phyloP scores from a whole-genome alignment of 2,797 vertebrate species.

The Geotrypetes seraphini region DNA sequence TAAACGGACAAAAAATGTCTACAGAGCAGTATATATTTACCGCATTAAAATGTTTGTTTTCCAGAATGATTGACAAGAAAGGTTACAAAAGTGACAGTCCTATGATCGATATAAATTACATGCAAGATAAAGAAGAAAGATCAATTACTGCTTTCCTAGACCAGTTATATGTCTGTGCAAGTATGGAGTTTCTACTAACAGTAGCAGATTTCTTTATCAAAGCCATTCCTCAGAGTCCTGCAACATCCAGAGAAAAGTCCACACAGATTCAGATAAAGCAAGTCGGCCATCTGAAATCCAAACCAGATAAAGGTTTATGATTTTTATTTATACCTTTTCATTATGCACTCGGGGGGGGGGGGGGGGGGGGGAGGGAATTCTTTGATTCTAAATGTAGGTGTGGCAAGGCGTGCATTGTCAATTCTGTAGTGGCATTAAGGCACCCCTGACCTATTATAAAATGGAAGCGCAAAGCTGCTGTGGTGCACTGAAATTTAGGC shows the following conservation, averaged over 20 bases:
- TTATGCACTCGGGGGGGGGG: too few relatives aligned
- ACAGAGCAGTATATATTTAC: too few relatives aligned
- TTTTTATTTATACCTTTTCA: too few relatives aligned
- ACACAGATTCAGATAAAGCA: constrained; percentile 57
- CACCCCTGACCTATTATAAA: too few relatives aligned
- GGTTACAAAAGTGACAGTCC: constrained; percentile 47
- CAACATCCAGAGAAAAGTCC: constrained; percentile 34
- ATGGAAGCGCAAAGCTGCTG: too few relatives aligned
- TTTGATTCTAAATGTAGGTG: too few relatives aligned
- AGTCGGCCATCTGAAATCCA: constrained; percentile 37
- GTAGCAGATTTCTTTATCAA: constrained; percentile 89
- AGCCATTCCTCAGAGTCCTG: constrained; percentile 59
- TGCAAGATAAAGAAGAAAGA: constrained; percentile 49
- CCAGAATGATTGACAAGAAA: constrained; percentile 81
- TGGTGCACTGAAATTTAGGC: too few relatives aligned
- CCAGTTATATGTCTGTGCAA: constrained; percentile 85
- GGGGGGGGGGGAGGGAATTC: too few relatives aligned
- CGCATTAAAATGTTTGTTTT: too few relatives aligned
- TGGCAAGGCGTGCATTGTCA: too few relatives aligned
- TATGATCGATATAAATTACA: constrained; percentile 79
- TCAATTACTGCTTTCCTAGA: constrained; percentile 70
- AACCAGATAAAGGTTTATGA: constrained; percentile 43
- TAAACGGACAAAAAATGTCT: too few relatives aligned
- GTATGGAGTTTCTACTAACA: constrained; percentile 86
- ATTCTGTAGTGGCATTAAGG: too few relatives aligned